phyloP scores from a whole-genome alignment of 2,113 vertebrate species.

The Xenopus borealis region DNA sequence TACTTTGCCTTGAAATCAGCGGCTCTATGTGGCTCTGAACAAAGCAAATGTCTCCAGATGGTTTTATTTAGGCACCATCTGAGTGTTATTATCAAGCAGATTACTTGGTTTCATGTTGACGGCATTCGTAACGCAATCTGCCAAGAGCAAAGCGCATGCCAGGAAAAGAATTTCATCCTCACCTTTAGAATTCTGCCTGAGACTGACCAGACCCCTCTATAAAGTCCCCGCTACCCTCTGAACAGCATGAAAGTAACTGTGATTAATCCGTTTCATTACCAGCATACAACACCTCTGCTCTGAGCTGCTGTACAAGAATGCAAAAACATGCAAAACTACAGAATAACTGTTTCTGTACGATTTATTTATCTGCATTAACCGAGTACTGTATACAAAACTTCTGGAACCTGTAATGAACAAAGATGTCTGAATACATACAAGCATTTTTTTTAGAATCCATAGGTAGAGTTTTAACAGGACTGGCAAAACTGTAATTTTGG shows the following conservation, averaged over 20 bases:
- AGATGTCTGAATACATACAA: too few relatives aligned
- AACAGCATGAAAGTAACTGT: background rate
- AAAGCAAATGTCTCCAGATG: conserved; percentile 64
- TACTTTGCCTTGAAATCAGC: conserved; percentile 75
- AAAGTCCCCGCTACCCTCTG: conserved; percentile 12
- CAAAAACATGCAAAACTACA: too few relatives aligned
- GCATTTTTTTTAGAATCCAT: too few relatives aligned
- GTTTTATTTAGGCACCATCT: conserved; percentile 63
- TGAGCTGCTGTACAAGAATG: too few relatives aligned
- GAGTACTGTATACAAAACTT: too few relatives aligned
- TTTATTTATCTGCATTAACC: too few relatives aligned
- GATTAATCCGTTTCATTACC: background rate
- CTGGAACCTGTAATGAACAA: too few relatives aligned
- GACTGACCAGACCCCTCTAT: conserved; percentile 18
- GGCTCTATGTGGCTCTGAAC: conserved; percentile 61
- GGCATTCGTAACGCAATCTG: conserved; percentile 53
- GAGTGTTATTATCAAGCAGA: conserved; percentile 56
- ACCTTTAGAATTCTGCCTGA: conserved; percentile 29
- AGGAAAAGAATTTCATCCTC: conserved; percentile 23
- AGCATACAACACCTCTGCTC: too few relatives aligned
- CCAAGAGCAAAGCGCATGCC: conserved; percentile 40
- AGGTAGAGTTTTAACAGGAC: too few relatives aligned
- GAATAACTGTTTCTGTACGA: too few relatives aligned
- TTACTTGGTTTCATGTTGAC: conserved; percentile 62
- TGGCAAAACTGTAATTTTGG: too few relatives aligned